Conservation (phyloP, 2,888 invertebrate genomes). For the Nowickia ferox region DNA sequence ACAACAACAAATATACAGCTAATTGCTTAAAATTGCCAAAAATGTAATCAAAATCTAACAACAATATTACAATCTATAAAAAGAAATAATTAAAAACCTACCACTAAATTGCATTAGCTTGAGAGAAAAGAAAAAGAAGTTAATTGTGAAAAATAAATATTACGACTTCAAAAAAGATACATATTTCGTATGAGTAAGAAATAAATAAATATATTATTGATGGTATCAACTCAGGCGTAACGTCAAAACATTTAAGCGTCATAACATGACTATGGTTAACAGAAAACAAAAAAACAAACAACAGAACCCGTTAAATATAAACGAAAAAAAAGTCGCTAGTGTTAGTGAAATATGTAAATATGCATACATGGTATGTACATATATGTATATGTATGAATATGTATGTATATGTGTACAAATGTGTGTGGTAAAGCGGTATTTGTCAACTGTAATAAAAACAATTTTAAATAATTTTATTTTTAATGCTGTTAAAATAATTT, state of each 20-base stretch:
- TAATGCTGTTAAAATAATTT: background rate
- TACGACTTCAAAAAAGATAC: slow-evolving; percentile 11
- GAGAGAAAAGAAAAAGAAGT: slow-evolving; percentile 27
- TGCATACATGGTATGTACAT: background rate
- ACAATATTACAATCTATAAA: background rate
- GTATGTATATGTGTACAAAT: background rate
- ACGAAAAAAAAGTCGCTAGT: background rate
- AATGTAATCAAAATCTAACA: slow-evolving; percentile 1
- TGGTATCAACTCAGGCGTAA: slow-evolving; percentile 58
- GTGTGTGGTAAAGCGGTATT: background rate
- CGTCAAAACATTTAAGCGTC: slow-evolving; percentile 44
- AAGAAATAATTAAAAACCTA: background rate
- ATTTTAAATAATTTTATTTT: slow-evolving; percentile 18
- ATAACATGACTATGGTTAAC: background rate
- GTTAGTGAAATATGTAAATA: background rate
- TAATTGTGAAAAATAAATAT: slow-evolving; percentile 33
- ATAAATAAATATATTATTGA: slow-evolving; percentile 36
- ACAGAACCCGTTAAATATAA: background rate
- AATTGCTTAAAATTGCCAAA: slow-evolving; percentile 35
- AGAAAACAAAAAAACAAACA: background rate
- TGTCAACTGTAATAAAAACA: slow-evolving; percentile 13
- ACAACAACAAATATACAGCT: slow-evolving; percentile 7
- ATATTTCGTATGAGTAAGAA: slow-evolving; percentile 6
- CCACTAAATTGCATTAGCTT: slow-evolving; percentile 10
- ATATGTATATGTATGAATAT: too few species aligned